Evolutionary conservation across 1,140 invertebrate species (phyloP), one percentile per base, ranked within the genome.

Genomic region (Tenebrio molitor): DNA sequence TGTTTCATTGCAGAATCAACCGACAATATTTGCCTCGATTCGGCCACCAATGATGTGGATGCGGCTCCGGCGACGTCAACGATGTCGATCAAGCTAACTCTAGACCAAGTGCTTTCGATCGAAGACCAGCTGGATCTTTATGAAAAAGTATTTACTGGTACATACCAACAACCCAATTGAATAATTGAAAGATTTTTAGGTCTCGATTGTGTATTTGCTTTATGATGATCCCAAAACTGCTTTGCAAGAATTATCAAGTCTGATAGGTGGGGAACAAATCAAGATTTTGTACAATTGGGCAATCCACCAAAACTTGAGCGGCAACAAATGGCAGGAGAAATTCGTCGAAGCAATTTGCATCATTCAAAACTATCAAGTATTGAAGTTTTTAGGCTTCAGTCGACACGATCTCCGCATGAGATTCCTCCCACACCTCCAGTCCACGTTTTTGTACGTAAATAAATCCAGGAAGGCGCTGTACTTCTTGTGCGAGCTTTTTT

Each of bases 311-410:
- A 17, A 74, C 4, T 4, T 39, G 6, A 3, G 42, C 39, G 6
- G 12, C 42, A 19, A 19, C 16, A 64, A 72, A 0, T 80, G 80
- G 76, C 58, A 78, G 42, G 64, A 67, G 10, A 76, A 76, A 70
- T 50, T 81, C 10, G 15, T 81, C 0, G 80, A 81, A 69, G 78
- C 77, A 25, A 46, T 81, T 21, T 69, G 65, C 19, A 77, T 79
- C 33, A 78, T 80, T 16, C 77, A 80, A 69, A 78, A 80, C 68
- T 81, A 78, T 63, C 14, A 71, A 69, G 36, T 75, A 14, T 23
- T 81, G 14, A 72, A 41, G 41, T 14, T 68, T 78, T 29, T 70
- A 77, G 78, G 76, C 34, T 80, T 58, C 62, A 53, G 66, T 6
- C 78, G 77, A 67, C 15, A 16, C 0, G 69, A 76, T n/a, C 25